These are phyloP conservation scores for Portunus trituberculatus DNA, from an alignment of 1,140 invertebrate species.

Conservation along the genomic window DNA sequence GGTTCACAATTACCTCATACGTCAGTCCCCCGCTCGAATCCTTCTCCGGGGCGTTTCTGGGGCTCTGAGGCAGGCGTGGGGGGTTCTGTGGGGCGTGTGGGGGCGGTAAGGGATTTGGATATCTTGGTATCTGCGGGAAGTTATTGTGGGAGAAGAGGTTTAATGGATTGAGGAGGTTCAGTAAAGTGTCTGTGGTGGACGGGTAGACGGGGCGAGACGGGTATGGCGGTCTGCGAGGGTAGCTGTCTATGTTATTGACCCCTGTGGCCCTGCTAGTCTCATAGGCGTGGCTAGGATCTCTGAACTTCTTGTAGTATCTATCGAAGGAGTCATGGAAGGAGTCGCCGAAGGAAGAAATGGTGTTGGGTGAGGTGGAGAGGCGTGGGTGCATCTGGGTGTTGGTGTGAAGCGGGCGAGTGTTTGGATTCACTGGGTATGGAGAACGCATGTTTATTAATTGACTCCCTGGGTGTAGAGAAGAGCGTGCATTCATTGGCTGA, in stretches of 20 bases:
- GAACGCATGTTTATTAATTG: too few species aligned
- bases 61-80: not conserved
- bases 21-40: not conserved
- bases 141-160: conserved; percentile 53
- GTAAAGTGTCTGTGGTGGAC: not conserved
- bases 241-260: not conserved
- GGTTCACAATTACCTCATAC: conserved; percentile 43
- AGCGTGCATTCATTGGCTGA: too few species aligned
- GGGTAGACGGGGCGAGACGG: not conserved
- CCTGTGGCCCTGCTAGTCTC: not conserved
- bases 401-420: not conserved
- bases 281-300: not conserved
- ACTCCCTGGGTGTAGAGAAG: too few species aligned
- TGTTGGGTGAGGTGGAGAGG: not conserved
- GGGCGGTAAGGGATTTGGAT: not conserved
- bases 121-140: conserved; percentile 49
- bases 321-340: conserved; percentile 53
- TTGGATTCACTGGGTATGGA: too few species aligned
- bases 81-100: not conserved
- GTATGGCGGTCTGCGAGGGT: not conserved
- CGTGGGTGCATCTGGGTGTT: not conserved
- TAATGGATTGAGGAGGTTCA: conserved; percentile 47
- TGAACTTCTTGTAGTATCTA: conserved; percentile 55
- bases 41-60: not conserved
- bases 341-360: not conserved